These are phyloP conservation scores for Desmodus rotundus DNA, from an alignment of 2,113 vertebrate species.

Conservation along the genomic window DNA sequence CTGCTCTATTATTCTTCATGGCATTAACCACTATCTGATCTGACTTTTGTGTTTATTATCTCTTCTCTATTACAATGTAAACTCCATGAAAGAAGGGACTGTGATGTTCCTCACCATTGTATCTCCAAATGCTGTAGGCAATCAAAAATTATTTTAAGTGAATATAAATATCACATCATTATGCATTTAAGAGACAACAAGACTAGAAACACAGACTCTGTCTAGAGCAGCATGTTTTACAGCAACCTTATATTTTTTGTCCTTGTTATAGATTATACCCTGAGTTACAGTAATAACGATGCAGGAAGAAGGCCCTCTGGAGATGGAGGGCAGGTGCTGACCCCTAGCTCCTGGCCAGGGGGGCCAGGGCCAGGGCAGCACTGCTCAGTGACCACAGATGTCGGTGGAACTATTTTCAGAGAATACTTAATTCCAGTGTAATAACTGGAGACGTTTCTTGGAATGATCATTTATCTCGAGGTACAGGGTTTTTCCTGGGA, in stretches of 20 bases:
- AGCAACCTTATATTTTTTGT: background rate
- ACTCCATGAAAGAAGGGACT: background rate
- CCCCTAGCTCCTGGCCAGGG: background rate
- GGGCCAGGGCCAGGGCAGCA: fast-evolving
- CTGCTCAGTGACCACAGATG: fast-evolving
- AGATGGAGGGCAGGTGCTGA: fast-evolving
- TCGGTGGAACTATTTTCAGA: background rate
- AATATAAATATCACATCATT: background rate
- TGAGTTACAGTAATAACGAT: background rate
- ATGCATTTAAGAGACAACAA: background rate
- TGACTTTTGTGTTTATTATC: background rate
- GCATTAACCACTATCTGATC: conserved; percentile 8
- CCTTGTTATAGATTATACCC: background rate
- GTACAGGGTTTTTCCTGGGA: background rate
- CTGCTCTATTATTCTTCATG: background rate
- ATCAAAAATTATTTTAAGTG: background rate
- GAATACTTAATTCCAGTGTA: background rate
- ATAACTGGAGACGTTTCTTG: background rate
- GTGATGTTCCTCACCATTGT: background rate
- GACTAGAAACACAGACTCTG: background rate
- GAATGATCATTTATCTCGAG: background rate
- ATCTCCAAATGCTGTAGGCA: background rate
- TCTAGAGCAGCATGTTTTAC: background rate
- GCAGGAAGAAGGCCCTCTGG: background rate
- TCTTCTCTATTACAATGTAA: background rate